Percentiles rank a stretch among this genome's conserved stretches.
phyloP scores from a whole-genome alignment of 2,888 invertebrate species.

The Cyaniris semiargus region DNA sequence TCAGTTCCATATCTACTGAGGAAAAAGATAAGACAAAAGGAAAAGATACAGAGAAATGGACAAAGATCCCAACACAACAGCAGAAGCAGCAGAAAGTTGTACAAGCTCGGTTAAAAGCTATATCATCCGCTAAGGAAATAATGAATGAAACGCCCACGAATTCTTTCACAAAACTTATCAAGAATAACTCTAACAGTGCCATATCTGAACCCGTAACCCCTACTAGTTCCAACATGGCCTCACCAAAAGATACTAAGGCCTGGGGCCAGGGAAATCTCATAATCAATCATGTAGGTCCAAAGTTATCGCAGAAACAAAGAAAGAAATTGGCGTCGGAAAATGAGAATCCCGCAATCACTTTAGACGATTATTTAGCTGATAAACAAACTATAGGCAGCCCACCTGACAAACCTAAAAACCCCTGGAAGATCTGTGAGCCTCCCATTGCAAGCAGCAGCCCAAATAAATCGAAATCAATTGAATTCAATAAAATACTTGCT shows the following conservation, averaged over 20 bases:
- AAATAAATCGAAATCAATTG: conserved; percentile 60
- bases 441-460: conserved; percentile 62
- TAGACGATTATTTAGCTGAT: conserved; percentile 55
- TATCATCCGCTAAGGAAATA: conserved; percentile 64
- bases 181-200: conserved; percentile 57
- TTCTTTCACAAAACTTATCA: conserved; percentile 64
- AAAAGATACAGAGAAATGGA: conserved; percentile 68
- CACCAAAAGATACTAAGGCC: conserved; percentile 62
- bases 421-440: conserved; percentile 63
- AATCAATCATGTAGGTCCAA: conserved; percentile 73
- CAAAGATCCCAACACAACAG: conserved; percentile 66
- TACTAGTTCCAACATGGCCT: conserved; percentile 61
- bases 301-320: conserved; percentile 83
- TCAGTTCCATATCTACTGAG: conserved; percentile 54
- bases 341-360: conserved; percentile 49
- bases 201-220: conserved; percentile 47
- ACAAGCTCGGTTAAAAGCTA: conserved; percentile 73
- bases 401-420: conserved; percentile 75
- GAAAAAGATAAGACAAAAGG: conserved; percentile 56
- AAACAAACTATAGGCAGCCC: conserved; percentile 58
- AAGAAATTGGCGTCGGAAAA: conserved; percentile 78
- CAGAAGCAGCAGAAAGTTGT: conserved; percentile 74
- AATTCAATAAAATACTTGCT: conserved; percentile 82
- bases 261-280: conserved; percentile 60
- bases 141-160: conserved; percentile 61